Conservation (phyloP, 30 jellyfish, hydroid and myxozoan species). For the Catostylus mosaicus region DNA sequence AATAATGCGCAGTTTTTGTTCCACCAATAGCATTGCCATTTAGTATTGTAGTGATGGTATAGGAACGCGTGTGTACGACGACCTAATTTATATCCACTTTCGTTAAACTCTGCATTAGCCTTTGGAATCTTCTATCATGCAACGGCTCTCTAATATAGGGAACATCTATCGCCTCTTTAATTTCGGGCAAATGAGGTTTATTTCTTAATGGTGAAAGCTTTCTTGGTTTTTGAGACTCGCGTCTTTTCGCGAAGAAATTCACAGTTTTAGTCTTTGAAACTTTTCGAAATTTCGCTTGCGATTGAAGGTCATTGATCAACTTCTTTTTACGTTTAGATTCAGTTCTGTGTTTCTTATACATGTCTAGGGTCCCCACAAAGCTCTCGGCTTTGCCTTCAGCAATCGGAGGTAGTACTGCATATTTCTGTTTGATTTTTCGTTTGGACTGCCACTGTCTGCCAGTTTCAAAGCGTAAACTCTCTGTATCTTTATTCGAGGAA, state of each 20-base stretch:
- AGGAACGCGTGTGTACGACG: too few species aligned
- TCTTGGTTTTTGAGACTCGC: not conserved
- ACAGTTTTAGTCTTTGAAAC: not conserved
- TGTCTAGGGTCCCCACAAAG: not conserved
- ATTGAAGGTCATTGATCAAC: not conserved
- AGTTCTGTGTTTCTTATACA: not conserved
- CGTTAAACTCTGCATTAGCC: not conserved
- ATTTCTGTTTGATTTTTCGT: not conserved
- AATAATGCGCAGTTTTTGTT: too few species aligned
- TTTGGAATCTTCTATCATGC: conserved; percentile 1
- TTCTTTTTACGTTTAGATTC: not conserved
- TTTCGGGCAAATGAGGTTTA: not conserved
- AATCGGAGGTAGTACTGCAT: not conserved
- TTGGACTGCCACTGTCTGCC: not conserved
- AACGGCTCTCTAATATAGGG: conserved; percentile 3
- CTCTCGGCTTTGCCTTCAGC: not conserved
- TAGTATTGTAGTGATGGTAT: too few species aligned
- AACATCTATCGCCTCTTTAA: not conserved
- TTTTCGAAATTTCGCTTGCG: not conserved
- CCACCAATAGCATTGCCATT: too few species aligned
- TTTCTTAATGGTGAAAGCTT: not conserved
- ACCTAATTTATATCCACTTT: not conserved
- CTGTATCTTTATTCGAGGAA: not conserved
- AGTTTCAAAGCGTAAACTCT: not conserved
- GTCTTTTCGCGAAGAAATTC: not conserved